Conservation (phyloP, 2,888 invertebrate species). For the Thera britannica region DNA sequence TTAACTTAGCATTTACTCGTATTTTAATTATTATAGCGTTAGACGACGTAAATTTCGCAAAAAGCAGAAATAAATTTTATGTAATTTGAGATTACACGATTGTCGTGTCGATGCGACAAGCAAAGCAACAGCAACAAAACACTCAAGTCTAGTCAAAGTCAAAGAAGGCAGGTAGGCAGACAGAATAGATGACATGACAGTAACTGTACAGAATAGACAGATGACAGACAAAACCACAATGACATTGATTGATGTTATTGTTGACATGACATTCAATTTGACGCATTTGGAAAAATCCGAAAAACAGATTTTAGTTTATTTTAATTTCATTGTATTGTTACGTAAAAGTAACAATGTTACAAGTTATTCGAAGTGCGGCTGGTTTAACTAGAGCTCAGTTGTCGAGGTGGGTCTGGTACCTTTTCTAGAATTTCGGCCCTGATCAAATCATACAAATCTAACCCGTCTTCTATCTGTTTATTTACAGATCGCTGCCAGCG, state of each 20-base stretch:
- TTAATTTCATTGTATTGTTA: conserved; percentile 39
- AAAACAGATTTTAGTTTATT: neutral
- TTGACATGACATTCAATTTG: too few species aligned
- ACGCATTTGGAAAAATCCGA: too few species aligned
- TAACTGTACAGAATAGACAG: neutral
- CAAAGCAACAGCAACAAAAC: neutral
- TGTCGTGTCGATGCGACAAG: too few species aligned
- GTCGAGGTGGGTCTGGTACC: conserved; percentile 55
- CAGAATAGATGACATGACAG: too few species aligned
- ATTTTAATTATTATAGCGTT: neutral
- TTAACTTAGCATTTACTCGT: conserved; percentile 11
- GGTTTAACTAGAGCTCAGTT: conserved; percentile 58
- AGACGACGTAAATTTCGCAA: neutral
- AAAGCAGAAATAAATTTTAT: neutral
- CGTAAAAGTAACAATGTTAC: conserved; percentile 64
- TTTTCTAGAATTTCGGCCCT: neutral
- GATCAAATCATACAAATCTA: neutral
- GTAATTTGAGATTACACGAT: conserved; percentile 9
- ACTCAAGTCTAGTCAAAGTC: too few species aligned
- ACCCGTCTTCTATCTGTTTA: conserved; percentile 31
- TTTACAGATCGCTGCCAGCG: conserved; percentile 66
- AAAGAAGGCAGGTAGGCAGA: too few species aligned
- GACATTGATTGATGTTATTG: too few species aligned
- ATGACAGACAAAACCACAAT: neutral
- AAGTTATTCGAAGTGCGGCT: conserved; percentile 58